phyloP scores from a whole-genome alignment of 2,888 invertebrate genomes.

The Tortrix viridana region DNA sequence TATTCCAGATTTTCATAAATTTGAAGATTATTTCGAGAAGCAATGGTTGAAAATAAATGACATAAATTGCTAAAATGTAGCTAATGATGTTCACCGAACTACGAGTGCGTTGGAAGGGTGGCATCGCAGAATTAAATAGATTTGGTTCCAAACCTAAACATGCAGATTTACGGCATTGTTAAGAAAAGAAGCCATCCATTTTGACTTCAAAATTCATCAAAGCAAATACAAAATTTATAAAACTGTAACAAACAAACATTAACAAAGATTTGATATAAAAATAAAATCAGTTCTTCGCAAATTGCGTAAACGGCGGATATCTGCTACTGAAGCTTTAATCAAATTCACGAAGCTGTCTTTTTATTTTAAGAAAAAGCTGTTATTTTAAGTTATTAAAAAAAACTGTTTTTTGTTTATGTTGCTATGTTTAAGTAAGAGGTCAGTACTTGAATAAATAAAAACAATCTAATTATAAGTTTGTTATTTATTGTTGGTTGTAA shows the following conservation, averaged over 20 bases:
- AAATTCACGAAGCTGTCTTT: conserved; percentile 2
- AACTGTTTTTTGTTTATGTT: conserved; percentile 1
- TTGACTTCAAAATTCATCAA: conserved; percentile 2
- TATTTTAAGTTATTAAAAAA: neutral
- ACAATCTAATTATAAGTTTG: too few relatives aligned
- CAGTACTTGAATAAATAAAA: too few relatives aligned
- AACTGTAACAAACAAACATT: neutral
- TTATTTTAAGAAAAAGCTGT: conserved; percentile 4
- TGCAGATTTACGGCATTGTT: neutral
- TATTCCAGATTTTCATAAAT: neutral
- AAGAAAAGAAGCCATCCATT: conserved; percentile 2
- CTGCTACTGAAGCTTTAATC: neutral
- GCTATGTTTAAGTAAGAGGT: neutral
- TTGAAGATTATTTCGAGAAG: neutral
- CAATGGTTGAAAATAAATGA: conserved; percentile 7
- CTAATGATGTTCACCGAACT: conserved; percentile 1
- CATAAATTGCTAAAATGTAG: conserved; percentile 5
- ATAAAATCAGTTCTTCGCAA: conserved; percentile 6
- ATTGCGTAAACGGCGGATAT: conserved; percentile 1
- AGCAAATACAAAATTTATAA: conserved; percentile 4
- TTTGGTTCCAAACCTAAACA: neutral
- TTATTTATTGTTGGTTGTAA: too few relatives aligned
- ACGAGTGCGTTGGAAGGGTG: conserved; percentile 3
- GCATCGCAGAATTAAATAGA: neutral
- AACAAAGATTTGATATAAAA: conserved; percentile 5